These are phyloP conservation scores for Cladopsammia gracilis DNA, from an alignment of 64 coral and sea anemone genomes.

Conservation along the genomic window DNA sequence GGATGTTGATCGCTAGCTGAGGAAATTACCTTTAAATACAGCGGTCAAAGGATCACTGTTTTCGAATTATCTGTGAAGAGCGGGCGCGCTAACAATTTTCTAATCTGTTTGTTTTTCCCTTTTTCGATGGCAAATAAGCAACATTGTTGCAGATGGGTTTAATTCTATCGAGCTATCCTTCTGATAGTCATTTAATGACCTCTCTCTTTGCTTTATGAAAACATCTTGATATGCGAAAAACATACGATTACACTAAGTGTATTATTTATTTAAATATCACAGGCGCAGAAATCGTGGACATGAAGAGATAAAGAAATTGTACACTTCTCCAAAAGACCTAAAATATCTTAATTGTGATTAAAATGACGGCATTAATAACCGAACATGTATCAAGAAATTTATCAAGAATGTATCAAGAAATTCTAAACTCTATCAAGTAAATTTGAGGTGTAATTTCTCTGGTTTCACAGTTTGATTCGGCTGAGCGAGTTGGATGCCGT, in stretches of 20 bases:
- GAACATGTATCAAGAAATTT: no score
- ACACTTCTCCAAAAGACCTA: not conserved
- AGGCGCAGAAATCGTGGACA: not conserved
- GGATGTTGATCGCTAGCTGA: slow-evolving; percentile 35
- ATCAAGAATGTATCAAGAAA: no score
- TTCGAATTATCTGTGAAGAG: slow-evolving; percentile 17
- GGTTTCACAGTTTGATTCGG: not conserved
- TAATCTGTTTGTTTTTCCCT: slow-evolving; percentile 13
- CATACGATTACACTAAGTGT: not conserved
- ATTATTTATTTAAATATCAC: not conserved
- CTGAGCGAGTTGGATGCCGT: not conserved
- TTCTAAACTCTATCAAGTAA: no score
- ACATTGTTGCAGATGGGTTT: not conserved
- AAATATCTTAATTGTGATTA: not conserved
- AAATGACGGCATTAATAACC: no score
- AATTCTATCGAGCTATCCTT: not conserved
- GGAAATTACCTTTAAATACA: slow-evolving; percentile 36
- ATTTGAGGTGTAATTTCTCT: no score
- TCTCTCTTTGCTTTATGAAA: not conserved
- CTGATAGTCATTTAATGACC: not conserved
- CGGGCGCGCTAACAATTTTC: not conserved
- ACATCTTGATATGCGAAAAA: slow-evolving; percentile 2
- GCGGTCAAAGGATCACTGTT: slow-evolving; percentile 26
- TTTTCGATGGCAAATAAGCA: not conserved
- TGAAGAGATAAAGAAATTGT: not conserved